Percentiles rank a stretch among this genome's conserved stretches.
Conservation (phyloP, 1,140 invertebrate species). For the Drosophila pectinifera region DNA sequence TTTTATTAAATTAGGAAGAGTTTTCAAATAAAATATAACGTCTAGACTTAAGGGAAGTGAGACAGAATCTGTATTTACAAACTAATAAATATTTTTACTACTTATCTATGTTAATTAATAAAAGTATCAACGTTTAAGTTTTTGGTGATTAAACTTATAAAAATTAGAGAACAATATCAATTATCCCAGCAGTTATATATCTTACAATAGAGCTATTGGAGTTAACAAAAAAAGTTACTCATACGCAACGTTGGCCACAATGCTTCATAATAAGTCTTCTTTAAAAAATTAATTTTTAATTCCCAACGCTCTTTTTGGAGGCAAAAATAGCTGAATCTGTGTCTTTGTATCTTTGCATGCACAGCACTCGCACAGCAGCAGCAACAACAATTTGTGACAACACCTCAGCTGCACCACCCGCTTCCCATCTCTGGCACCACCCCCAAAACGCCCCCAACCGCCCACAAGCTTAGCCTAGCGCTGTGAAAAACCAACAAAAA, state of each 20-base stretch:
- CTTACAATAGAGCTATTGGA: too few species aligned
- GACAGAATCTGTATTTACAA: too few species aligned
- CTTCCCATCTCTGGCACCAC: background rate
- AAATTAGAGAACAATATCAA: too few species aligned
- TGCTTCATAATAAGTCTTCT: background rate
- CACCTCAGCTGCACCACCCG: conserved; percentile 12
- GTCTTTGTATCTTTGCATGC: conserved; percentile 54
- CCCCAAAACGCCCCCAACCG: conserved; percentile 36
- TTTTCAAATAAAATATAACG: too few species aligned
- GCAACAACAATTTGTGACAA: conserved; percentile 40
- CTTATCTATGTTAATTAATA: too few species aligned
- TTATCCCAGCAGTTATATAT: too few species aligned
- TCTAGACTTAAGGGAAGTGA: too few species aligned
- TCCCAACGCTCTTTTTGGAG: background rate
- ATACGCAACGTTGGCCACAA: background rate
- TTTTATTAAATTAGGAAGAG: too few species aligned
- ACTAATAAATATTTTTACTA: too few species aligned
- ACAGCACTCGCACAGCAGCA: conserved; percentile 46
- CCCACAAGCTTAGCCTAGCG: background rate
- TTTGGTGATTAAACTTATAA: too few species aligned
- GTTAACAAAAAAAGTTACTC: background rate
- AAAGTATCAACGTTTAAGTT: too few species aligned
- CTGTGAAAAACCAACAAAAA: conserved; percentile 26
- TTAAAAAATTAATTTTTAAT: too few species aligned
- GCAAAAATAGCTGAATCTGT: background rate